Evolutionary conservation across 2,797 vertebrate species (phyloP), one percentile per base, ranked within the genome.

Genomic region (Geotrypetes seraphini): DNA sequence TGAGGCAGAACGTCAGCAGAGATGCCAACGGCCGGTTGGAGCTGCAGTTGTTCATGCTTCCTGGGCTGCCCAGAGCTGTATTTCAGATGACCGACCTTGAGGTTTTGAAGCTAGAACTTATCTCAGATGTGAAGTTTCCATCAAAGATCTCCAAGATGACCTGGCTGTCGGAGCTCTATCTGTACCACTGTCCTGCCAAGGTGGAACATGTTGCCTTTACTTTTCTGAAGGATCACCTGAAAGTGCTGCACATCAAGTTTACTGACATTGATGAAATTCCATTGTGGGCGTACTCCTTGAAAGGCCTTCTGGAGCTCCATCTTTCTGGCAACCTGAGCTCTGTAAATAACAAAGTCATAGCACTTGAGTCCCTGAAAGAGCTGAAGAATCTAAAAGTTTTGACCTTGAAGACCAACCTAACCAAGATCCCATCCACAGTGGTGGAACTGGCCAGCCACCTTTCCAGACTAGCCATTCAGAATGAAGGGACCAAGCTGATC

Each of bases 31-130:
- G 78, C 6, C 47, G 53, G 29, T 48, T 61, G 31, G 38, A 50
- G 19, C 66, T 86, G 49, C 74, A 80, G 47, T 70, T 87, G 27
- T 71, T 76, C 35, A 83, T 81, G 12, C 60, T 87, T 27, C 79
- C 81, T 6, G 53, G 53, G 3, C 72, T 89, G 8, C 80, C 84
- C 8, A 70, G 71, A 1, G 75, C 76, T 9, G 65, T 86, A 28
- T 87, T 76, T 51, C 63, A 67, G 22, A 66, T 84, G 30, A 61
- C 31, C 33, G 70, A 85, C 16, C 63, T 85, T 32, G 57, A 84
- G 24, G 71, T 83, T 29, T 71, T 86, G 21, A 83, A 80, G 42
- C 52, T 87, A 48, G 84, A 87, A 40, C 61, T 78, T 18, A 78
- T 87, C 32, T 30, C 62, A 7, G 65, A 82, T 1, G 79, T 74